Percentiles rank a stretch among this genome's conserved stretches.
phyloP scores from a whole-genome alignment of 2,888 invertebrate genomes.

The Erpobdella octoculata region DNA sequence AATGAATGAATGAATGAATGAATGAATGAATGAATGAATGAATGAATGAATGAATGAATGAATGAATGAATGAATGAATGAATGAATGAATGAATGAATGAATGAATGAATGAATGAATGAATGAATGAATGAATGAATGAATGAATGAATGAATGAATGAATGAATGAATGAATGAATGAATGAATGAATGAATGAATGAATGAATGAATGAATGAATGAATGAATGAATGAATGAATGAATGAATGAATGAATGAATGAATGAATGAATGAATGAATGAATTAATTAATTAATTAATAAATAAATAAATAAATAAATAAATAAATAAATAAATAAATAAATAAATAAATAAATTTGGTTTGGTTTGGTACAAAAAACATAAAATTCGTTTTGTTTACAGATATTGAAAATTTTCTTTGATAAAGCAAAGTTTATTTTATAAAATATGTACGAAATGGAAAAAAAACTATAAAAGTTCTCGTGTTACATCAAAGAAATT shows the following conservation, averaged over 20 bases:
- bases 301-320: not conserved
- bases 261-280: not conserved
- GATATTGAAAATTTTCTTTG: no score
- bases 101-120: conserved; percentile 1
- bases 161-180: conserved; percentile 1
- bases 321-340: not conserved
- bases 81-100: conserved; percentile 1
- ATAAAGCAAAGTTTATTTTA: no score
- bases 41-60: not conserved
- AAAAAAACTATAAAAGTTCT: no score
- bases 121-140: conserved; percentile 1
- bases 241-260: not conserved
- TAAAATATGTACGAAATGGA: no score
- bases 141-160: conserved; percentile 1
- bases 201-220: not conserved
- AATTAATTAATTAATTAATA: not conserved
- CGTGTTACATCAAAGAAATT: no score
- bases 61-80: not conserved
- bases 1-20: conserved; percentile 5
- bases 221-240: conserved; percentile 1
- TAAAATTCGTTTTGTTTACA: no score
- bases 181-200: not conserved
- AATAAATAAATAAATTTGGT: not conserved
- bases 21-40: not conserved
- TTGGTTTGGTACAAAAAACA: not conserved